Evolutionary conservation across 1,140 invertebrate genomes (phyloP), one percentile per base, ranked within the genome.

Genomic region (Listronotus bonariensis): DNA sequence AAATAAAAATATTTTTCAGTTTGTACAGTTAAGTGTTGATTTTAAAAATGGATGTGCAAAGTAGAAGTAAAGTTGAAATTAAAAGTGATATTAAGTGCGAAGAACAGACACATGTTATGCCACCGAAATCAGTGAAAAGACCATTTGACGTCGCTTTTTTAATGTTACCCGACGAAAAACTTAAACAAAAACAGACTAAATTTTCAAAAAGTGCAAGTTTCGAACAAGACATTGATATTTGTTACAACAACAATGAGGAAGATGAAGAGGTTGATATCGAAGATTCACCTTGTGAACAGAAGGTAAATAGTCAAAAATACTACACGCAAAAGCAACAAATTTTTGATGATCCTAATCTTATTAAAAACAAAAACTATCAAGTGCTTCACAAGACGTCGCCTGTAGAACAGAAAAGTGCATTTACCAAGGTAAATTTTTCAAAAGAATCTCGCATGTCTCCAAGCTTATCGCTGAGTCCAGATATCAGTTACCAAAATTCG

Each of bases 91-190:
- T 72, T 31, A 64, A 70, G 53, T 66, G 68, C 38, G 69, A 68
- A 10, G 73, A 75, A 40, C 62, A 67, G 20, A 73, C 69, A 9
- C 58, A 72, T 42, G 70, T 75, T n/a, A 70, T 70, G 3, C 17
- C 69, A 9, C 52, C 55, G 15, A 75, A 74, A 56, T 64, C 72
- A 31, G 79, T 84, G 17, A 93, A 93, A 70, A 80, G 92, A 12
- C 90, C 91, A 10, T 94, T 94, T 71, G 92, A 95, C 74, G 92
- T 95, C 0, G 92, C 92, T 1, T 94, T 94, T 67, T 78, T 95
- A 5, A 92, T 93, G 80, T 89, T 91, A 71, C 91, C 91, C 2
- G 91, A 92, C 68, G 91, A 93, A 54, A 90, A 91, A 72, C 75
- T 88, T 42, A 85, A 87, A 38, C 84, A 87, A 49, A 87, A 88